Conservation (phyloP, 2,113 vertebrate genomes). For the Aptenodytes forsteri region DNA sequence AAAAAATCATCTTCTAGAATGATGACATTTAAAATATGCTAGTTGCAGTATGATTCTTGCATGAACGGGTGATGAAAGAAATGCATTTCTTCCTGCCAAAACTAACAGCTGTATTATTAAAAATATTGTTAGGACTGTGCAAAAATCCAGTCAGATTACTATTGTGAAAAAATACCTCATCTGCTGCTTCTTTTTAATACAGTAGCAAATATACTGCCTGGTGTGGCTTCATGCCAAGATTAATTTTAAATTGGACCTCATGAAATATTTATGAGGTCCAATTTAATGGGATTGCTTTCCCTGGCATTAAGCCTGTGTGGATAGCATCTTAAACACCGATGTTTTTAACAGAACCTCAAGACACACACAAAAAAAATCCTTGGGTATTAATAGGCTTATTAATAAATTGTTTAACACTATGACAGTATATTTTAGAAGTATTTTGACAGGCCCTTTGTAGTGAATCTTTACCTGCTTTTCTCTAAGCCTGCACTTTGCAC, state of each 20-base stretch:
- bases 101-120: slow-evolving; percentile 54
- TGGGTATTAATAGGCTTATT: slow-evolving; percentile 57
- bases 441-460: slow-evolving; percentile 46
- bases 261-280: slow-evolving; percentile 73
- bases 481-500: not conserved
- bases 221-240: slow-evolving; percentile 56
- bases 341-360: slow-evolving; percentile 62
- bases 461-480: slow-evolving; percentile 29
- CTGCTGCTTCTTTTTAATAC: slow-evolving; percentile 62
- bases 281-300: slow-evolving; percentile 68
- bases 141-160: slow-evolving; percentile 55
- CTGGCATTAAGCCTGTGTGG: slow-evolving; percentile 66
- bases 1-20: not conserved
- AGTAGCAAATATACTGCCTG: slow-evolving; percentile 56
- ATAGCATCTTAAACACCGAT: slow-evolving; percentile 66
- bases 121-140: slow-evolving; percentile 47
- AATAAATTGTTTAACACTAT: slow-evolving; percentile 54
- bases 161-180: slow-evolving; percentile 60
- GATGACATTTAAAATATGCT: not conserved
- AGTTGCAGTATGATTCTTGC: not conserved
- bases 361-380: not conserved
- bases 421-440: slow-evolving; percentile 28
- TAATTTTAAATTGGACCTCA: slow-evolving; percentile 64
- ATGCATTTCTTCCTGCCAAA: slow-evolving; percentile 39
- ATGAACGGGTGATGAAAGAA: not conserved